Base-by-base conservation (phyloP, 2,113 vertebrate genomes). In the Pygoscelis adeliae region DNA sequence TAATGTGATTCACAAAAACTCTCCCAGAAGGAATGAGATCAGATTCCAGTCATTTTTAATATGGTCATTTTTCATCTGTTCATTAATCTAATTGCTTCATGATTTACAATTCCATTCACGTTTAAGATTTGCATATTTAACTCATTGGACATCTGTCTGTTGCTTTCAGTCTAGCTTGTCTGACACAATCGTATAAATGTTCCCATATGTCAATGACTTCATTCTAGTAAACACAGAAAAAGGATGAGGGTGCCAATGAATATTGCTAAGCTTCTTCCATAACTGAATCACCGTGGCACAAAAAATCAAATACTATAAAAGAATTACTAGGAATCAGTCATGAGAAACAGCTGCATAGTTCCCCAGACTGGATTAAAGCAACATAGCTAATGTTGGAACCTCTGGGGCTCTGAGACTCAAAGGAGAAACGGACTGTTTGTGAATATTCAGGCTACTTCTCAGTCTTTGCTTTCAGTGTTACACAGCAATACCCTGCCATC, bases 181-280 rank as follows among this genome's bases (percentile, higher is more conserved):
- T 90, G 62, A 91, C 50, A 80, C 83, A 91, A 52, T 50, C 49
- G 26, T 62, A 59, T 90, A 93, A 96, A 83, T 53, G 66, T 56
- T 97, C n/a, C 90, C 97, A 93, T 72, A 90, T 95, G 96, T 95
- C 93, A 93, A 83, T 97, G 73, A 97, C 95, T 95, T 97, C 97
- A 97, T 90, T 88, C 82, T 73, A 91, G 70, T 72, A 85, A 93
- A 79, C 90, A 94, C 49, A 93, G 53, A 95, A 93, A 85, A 85
- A 30, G 14, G 32, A 76, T 49, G 34, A 93, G 53, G 29, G 22
- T 82, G 96, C 95, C 96, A 97, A 79, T 76, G 58, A 80, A 77
- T 80, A 86, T 88, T 94, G 82, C 70, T 88, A 95, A 93, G 62
- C 66, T 94, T 95, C 96, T 96, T 90, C 78, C 85, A 87, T 61